Evolutionary conservation across 2,888 invertebrate genomes (phyloP).

Genomic region (Chloroclysta siterata): DNA sequence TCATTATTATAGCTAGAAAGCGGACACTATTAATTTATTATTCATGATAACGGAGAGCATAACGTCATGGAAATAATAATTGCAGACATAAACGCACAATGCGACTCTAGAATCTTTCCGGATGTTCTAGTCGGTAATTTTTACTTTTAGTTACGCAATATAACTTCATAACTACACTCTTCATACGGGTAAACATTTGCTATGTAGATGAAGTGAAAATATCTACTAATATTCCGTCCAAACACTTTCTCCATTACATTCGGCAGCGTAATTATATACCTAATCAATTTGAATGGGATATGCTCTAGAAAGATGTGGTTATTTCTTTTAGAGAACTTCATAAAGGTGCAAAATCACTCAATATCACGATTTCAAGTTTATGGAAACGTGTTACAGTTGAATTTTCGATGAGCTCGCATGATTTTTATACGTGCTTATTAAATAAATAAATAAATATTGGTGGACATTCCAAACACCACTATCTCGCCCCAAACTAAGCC

Average conservation of each 20-base stretch:
- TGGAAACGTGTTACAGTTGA: constrained; percentile 19
- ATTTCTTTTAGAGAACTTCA: constrained; percentile 26
- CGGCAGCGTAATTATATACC: constrained; percentile 52
- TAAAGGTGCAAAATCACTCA: constrained; percentile 12
- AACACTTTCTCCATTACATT: constrained; percentile 53
- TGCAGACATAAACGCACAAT: constrained; percentile 19
- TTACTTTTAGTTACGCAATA: constrained; percentile 40
- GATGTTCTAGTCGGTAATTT: constrained; percentile 24
- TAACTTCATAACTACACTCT: constrained; percentile 50
- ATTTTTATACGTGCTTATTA: constrained; percentile 26
- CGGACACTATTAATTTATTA: constrained; percentile 8
- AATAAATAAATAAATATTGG: no score
- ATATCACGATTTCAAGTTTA: constrained; percentile 13
- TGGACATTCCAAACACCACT: no score
- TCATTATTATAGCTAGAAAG: constrained; percentile 2
- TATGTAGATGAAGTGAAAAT: constrained; percentile 54
- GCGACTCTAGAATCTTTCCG: constrained; percentile 12
- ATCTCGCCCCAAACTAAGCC: no score
- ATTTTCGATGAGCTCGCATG: constrained; percentile 14
- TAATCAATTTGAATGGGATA: constrained; percentile 46
- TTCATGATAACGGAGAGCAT: constrained; percentile 11
- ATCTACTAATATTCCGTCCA: constrained; percentile 45
- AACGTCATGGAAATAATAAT: constrained; percentile 12
- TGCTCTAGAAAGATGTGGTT: constrained; percentile 32
- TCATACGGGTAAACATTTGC: constrained; percentile 51